Evolutionary conservation across 2,797 vertebrate genomes (phyloP).

Genomic region (Micrastur ruficollis): DNA sequence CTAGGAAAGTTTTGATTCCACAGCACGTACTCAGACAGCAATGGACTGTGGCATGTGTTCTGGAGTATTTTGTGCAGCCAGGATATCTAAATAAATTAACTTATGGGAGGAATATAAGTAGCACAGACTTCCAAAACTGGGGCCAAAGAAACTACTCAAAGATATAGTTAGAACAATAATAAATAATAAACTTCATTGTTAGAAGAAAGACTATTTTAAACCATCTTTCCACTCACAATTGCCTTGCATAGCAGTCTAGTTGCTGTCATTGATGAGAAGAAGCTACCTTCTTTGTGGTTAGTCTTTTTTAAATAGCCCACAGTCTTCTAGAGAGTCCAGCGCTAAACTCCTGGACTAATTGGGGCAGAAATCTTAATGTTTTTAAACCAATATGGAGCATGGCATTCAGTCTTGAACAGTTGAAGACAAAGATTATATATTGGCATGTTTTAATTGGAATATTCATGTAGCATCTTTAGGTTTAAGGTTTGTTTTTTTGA

Average conservation of each 20-base stretch:
- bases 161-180: background rate
- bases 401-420: background rate
- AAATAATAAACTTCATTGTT: background rate
- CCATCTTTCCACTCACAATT: background rate
- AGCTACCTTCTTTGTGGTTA: background rate
- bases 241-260: background rate
- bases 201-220: background rate
- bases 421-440: background rate
- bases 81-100: background rate
- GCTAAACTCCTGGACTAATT: background rate
- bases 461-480: background rate
- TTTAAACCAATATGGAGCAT: background rate
- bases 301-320: background rate
- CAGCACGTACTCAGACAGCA: background rate
- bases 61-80: background rate
- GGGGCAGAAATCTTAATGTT: background rate
- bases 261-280: background rate
- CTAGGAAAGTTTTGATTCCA: background rate
- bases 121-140: background rate
- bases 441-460: background rate
- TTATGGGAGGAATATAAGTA: background rate
- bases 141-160: background rate
- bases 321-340: background rate
- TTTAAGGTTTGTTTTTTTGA: background rate
- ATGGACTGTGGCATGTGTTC: background rate